These are phyloP conservation scores for Platycheirus albimanus DNA, from an alignment of 2,888 invertebrate species.

Conservation along the genomic window DNA sequence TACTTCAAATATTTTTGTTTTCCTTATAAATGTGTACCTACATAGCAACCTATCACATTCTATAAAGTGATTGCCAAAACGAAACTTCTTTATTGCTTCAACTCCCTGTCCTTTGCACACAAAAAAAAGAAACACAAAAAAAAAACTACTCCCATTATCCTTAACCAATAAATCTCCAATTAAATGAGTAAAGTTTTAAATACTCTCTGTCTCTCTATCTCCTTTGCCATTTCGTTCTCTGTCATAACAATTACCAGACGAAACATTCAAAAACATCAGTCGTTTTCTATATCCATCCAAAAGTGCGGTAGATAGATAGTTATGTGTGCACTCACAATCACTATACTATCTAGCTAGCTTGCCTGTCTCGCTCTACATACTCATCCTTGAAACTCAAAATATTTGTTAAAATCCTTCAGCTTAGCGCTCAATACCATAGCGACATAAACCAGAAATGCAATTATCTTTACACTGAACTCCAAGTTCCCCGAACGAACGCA, in stretches of 20 bases:
- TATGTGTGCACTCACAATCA: neutral
- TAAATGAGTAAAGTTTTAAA: slow-evolving; percentile 71
- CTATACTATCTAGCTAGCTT: no score
- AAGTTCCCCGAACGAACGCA: slow-evolving; percentile 13
- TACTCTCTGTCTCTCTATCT: slow-evolving; percentile 37
- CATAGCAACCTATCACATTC: neutral
- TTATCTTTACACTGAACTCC: slow-evolving; percentile 67
- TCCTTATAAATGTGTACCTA: neutral
- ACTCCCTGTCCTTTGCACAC: neutral
- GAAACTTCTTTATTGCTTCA: neutral
- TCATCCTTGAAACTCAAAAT: slow-evolving; percentile 38
- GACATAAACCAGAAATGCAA: slow-evolving; percentile 74
- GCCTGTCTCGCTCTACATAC: no score
- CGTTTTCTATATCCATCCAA: slow-evolving; percentile 40
- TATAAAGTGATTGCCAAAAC: slow-evolving; percentile 14
- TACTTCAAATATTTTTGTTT: no score
- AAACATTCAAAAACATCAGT: slow-evolving; percentile 67
- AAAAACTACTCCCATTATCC: slow-evolving; percentile 55
- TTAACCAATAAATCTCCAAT: slow-evolving; percentile 68
- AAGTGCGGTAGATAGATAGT: neutral
- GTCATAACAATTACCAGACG: slow-evolving; percentile 72
- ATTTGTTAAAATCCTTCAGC: slow-evolving; percentile 71
- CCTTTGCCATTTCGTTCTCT: slow-evolving; percentile 43
- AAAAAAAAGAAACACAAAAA: neutral
- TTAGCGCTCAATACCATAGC: slow-evolving; percentile 69